Evolutionary conservation across 2,797 vertebrate species (phyloP).

Genomic region (Myioborus miniatus): DNA sequence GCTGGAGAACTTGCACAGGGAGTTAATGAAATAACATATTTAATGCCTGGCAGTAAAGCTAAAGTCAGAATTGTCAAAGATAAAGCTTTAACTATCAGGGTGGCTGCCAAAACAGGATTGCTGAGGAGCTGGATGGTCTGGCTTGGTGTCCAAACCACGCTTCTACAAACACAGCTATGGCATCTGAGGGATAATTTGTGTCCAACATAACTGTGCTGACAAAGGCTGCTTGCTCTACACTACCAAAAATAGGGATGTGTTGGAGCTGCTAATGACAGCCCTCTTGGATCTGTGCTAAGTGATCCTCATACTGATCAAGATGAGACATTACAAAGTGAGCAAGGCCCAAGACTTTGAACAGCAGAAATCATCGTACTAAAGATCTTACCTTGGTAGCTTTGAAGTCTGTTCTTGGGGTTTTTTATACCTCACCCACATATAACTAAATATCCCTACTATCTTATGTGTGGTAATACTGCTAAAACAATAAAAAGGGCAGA

Average conservation of each 20-base stretch:
- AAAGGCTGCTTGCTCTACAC: neutral
- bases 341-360: neutral
- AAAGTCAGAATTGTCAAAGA: neutral
- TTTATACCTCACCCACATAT: fast-evolving
- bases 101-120: constrained; percentile 19
- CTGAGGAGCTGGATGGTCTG: neutral
- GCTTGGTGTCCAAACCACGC: neutral
- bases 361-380: neutral
- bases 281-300: neutral
- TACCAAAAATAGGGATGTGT: neutral
- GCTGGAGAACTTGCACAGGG: neutral
- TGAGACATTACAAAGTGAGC: neutral
- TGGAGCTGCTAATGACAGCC: neutral
- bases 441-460: neutral
- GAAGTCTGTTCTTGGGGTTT: neutral
- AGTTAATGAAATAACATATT: neutral
- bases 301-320: neutral
- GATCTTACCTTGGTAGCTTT: neutral
- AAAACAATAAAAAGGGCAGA: neutral
- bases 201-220: neutral
- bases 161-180: neutral
- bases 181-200: neutral
- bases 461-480: neutral
- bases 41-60: neutral
- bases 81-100: neutral